These are phyloP conservation scores for Campaea margaritaria DNA, from an alignment of 2,888 invertebrate species.

Conservation along the genomic window DNA sequence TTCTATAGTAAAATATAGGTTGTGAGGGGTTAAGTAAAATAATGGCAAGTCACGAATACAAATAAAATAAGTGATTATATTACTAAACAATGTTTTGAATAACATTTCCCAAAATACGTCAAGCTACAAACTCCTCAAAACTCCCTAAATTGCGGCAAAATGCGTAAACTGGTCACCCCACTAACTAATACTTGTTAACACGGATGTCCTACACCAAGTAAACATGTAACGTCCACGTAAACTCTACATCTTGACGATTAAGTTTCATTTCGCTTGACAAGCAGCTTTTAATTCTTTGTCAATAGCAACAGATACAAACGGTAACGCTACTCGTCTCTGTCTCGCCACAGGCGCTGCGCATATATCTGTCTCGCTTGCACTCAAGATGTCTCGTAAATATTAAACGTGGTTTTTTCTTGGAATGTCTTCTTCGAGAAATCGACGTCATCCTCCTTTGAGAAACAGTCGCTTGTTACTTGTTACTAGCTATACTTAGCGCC, in stretches of 20 bases:
- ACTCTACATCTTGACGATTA: neutral
- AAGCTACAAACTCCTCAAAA: neutral
- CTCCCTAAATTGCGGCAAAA: neutral
- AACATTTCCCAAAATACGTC: too few species aligned
- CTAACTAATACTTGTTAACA: constrained; percentile 6
- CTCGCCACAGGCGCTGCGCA: neutral
- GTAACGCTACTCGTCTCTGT: constrained; percentile 13
- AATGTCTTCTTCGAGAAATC: neutral
- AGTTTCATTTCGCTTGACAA: neutral
- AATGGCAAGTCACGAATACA: too few species aligned
- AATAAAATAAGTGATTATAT: too few species aligned
- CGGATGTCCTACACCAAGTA: constrained; percentile 12
- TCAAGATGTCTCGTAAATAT: neutral
- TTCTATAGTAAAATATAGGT: too few species aligned
- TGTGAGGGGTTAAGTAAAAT: too few species aligned
- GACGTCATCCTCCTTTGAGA: neutral
- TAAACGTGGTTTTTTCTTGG: neutral
- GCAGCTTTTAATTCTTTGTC: neutral
- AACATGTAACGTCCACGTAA: neutral
- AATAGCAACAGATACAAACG: constrained; percentile 1
- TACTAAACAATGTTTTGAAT: too few species aligned
- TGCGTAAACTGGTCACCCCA: neutral
- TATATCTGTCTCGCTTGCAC: constrained; percentile 3
- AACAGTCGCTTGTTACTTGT: neutral
- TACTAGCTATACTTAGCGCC: neutral